A percentile compares a stretch with the other conserved stretches of the same genome.
phyloP scores from a whole-genome alignment of 2,113 vertebrate species.

The Alligator mississippiensis region DNA sequence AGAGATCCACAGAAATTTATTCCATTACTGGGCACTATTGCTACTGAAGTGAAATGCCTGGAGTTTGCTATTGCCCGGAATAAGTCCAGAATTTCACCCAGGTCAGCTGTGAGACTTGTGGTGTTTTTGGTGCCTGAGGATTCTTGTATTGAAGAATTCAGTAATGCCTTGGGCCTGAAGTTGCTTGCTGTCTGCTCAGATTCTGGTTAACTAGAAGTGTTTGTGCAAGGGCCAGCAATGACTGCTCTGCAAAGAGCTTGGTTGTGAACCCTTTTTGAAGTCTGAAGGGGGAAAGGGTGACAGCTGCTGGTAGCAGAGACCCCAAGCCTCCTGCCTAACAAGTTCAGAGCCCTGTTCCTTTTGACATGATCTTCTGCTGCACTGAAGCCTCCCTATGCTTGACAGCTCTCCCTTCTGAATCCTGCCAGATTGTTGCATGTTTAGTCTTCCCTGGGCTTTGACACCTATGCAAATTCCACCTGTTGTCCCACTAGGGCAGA shows the following conservation, averaged over 20 bases:
- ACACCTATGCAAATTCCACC: neutral
- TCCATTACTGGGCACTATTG: neutral
- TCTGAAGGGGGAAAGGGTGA: neutral
- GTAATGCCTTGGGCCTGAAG: neutral
- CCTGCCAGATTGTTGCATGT: neutral
- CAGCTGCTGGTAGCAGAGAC: neutral
- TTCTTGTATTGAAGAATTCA: neutral
- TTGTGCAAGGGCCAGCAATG: neutral
- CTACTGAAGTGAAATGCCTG: neutral
- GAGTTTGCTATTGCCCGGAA: neutral
- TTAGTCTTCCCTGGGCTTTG: neutral
- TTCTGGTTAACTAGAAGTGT: neutral
- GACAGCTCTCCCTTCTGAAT: neutral
- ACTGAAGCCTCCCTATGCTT: neutral
- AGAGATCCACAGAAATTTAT: neutral
- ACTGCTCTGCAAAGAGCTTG: fast-evolving
- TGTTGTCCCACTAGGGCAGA: neutral
- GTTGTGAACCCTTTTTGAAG: neutral
- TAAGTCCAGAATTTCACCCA: neutral
- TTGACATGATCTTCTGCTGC: neutral
- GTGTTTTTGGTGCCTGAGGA: neutral
- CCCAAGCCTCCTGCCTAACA: neutral
- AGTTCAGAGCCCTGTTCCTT: neutral
- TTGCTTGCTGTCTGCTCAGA: neutral
- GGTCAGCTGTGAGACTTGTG: neutral